Percentiles rank a stretch among this genome's conserved stretches.
phyloP scores from a whole-genome alignment of 2,888 invertebrate genomes.

The Polydrusus tereticollis region DNA sequence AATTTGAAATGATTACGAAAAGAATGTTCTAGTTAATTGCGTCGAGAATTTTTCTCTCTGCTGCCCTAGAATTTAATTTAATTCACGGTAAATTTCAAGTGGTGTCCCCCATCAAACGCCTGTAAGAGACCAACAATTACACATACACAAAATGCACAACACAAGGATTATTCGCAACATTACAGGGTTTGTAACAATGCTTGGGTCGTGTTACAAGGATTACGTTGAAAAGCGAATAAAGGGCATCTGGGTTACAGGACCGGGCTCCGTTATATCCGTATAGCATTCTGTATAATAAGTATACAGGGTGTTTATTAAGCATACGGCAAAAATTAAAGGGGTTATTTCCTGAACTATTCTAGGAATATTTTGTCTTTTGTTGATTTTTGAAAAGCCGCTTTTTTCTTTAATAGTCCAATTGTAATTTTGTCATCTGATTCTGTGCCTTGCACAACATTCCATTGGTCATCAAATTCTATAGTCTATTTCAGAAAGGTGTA shows the following conservation, averaged over 20 bases:
- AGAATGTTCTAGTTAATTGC: not conserved
- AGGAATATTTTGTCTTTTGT: too few relatives aligned
- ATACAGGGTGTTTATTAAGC: too few relatives aligned
- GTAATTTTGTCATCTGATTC: too few relatives aligned
- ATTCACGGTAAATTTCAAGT: conserved; percentile 19
- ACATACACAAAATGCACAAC: conserved; percentile 53
- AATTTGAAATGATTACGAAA: not conserved
- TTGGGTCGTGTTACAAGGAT: conserved; percentile 63
- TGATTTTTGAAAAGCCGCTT: too few relatives aligned
- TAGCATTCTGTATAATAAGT: too few relatives aligned
- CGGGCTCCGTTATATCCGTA: conserved; percentile 4
- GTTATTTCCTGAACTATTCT: too few relatives aligned
- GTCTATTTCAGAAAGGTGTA: too few relatives aligned
- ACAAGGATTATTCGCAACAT: conserved; percentile 63
- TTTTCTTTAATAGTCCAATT: too few relatives aligned
- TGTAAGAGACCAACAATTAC: conserved; percentile 60
- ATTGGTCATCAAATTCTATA: too few relatives aligned
- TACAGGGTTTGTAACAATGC: conserved; percentile 62
- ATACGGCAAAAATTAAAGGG: too few relatives aligned
- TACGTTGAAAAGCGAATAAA: conserved; percentile 52
- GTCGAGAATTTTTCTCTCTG: not conserved
- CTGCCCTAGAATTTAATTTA: conserved; percentile 21
- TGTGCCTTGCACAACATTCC: too few relatives aligned
- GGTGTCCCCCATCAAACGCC: conserved; percentile 28
- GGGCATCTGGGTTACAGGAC: conserved; percentile 52